phyloP scores from a whole-genome alignment of 2,888 invertebrate species.

The Elysia crispata region DNA sequence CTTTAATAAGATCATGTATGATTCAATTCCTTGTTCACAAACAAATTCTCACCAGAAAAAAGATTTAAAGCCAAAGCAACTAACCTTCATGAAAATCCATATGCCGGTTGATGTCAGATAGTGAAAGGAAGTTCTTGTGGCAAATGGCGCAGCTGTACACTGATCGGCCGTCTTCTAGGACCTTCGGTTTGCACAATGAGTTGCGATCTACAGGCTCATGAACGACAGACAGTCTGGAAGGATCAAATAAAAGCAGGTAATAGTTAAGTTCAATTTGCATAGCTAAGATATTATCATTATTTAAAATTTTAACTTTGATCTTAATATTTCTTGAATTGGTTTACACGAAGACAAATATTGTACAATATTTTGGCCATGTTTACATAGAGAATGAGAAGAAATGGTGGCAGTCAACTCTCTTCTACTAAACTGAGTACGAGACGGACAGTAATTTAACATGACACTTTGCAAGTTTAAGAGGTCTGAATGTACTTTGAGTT shows the following conservation, averaged over 20 bases:
- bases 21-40: too few relatives aligned
- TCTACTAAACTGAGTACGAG: too few relatives aligned
- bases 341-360: too few relatives aligned
- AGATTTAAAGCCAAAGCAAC: too few relatives aligned
- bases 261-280: not conserved
- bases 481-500: too few relatives aligned
- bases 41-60: not conserved
- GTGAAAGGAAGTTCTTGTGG: constrained; percentile 77
- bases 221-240: constrained; percentile 71
- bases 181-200: constrained; percentile 73
- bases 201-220: constrained; percentile 72
- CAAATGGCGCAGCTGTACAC: constrained; percentile 77
- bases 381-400: too few relatives aligned
- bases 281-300: not conserved
- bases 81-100: constrained; percentile 79
- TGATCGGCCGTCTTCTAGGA: constrained; percentile 74
- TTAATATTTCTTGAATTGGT: too few relatives aligned
- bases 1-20: too few relatives aligned
- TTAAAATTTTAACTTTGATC: not conserved
- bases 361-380: too few relatives aligned
- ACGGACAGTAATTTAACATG: too few relatives aligned
- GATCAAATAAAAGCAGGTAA: not conserved
- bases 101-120: constrained; percentile 78
- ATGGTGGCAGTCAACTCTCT: too few relatives aligned
- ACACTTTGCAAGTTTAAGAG: too few relatives aligned